Base-by-base conservation (phyloP, 2,113 vertebrate genomes). In the Cheilinus undulatus region DNA sequence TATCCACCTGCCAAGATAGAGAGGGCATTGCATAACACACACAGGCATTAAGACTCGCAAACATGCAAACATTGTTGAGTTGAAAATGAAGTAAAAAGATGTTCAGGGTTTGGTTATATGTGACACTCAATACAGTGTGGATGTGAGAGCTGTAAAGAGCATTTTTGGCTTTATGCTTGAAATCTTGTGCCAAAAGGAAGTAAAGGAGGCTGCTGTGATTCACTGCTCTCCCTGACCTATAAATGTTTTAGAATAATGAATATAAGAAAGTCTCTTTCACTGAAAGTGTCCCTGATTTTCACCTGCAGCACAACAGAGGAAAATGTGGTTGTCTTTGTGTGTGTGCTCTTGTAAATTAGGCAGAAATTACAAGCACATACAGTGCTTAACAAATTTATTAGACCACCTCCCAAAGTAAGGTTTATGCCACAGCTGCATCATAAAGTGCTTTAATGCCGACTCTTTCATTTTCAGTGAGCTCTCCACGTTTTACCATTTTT, bases 1-100 rank as follows among this genome's bases (percentile, higher is more conserved):
- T n/a, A 61, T 72, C 32, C 85, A 85, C 87, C 82, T 84, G 87
- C 78, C 67, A 73, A 69, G 43, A 70, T 12, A 36, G 49, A 75
- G 43, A 73, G 63, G 48, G 36, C 38, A 2, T 81, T 76, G 57
- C 58, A 8, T 68, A 69, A 82, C 45, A 54, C 50, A 50, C 48
- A 58, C 24, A 67, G 5, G 28, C 38, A 46, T 30, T 50, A 15
- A 52, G 34, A 26, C 24, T 24, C 28, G 26, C 32, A 51, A 19
- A 32, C 53, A 28, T 7, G 11, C 30, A 26, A 15, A 36, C 10
- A 20, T n/a, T 45, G 36, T 43, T 60, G 54, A 7, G 36, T 4
- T 45, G 28, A 46, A 45, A 10, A 12, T 23, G 12, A 20, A 26
- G 19, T n/a, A 9, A 49, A 27, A 17, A 42, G 5, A 42, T 2